Percentiles rank a stretch among this genome's conserved stretches.
phyloP scores from a whole-genome alignment of 2,888 invertebrate species.

The Mythimna ferrago region DNA sequence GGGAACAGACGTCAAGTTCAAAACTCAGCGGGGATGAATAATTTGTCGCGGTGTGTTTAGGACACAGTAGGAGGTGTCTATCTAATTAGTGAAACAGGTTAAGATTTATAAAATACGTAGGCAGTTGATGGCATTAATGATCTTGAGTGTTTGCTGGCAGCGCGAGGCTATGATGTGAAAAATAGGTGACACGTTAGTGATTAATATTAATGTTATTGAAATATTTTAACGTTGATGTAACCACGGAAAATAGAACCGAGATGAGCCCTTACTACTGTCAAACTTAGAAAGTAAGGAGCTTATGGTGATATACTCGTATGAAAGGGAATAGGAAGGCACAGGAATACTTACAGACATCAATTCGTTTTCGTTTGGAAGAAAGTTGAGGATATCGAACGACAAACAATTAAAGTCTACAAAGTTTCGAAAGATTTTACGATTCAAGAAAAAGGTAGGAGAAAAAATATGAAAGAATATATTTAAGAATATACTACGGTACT shows the following conservation, averaged over 20 bases:
- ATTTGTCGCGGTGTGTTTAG: slow-evolving; percentile 68
- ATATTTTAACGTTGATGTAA: slow-evolving; percentile 26
- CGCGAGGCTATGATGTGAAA: slow-evolving; percentile 49
- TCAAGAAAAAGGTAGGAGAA: neutral
- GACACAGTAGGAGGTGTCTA: slow-evolving; percentile 73
- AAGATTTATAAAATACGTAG: slow-evolving; percentile 59
- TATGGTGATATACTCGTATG: neutral
- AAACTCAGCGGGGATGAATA: slow-evolving; percentile 71
- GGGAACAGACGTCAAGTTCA: slow-evolving; percentile 57
- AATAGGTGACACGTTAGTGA: slow-evolving; percentile 46
- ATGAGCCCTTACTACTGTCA: neutral
- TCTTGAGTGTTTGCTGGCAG: slow-evolving; percentile 39
- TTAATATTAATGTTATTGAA: slow-evolving; percentile 35
- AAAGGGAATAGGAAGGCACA: neutral
- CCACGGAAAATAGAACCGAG: neutral
- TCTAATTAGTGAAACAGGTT: slow-evolving; percentile 70
- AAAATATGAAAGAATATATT: too few species aligned
- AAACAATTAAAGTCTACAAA: neutral
- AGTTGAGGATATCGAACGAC: neutral
- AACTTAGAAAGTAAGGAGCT: neutral
- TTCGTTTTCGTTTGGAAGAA: neutral
- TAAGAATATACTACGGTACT: too few species aligned
- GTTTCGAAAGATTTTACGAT: neutral
- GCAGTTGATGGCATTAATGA: slow-evolving; percentile 52
- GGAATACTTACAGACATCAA: neutral